Base-by-base conservation (phyloP, 53 echinoderm and acorn worm species). In the Patiria pectinifera region DNA sequence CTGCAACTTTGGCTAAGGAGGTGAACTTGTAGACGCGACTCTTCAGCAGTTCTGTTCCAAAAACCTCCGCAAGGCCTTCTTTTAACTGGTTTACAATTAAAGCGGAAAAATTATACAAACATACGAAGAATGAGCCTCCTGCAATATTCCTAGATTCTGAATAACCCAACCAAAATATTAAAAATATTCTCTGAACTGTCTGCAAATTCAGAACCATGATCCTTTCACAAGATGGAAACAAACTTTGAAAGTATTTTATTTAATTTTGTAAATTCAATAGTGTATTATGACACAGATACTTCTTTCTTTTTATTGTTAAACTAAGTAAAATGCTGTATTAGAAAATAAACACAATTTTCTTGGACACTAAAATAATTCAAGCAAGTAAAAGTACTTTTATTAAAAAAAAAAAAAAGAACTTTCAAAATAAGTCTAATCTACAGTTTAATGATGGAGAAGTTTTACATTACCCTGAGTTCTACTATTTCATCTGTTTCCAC, bases 21-120 rank as follows among this genome's bases (percentile, higher is more conserved):
- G 95, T 87, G 82, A 98, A 98, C 63, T 94, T 95, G 87, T 98
- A 98, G 48, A 72, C 82, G 8, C 86, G 93, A 70, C 95, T 96
- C 81, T 85, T 91, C n/a, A 95, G 59, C 16, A 98, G 94, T 84
- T 98, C 98, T 4, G 96, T 96, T 5, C 98, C 98, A 96, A 98
- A 98, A 47, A 98, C 93, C 85, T 98, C 98, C 0, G 98, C 98
- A 13, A 96, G 62, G 2, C 98, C 98, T 58, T 98, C 98, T 60
- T 95, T 97, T 77, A 98, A 72, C 98, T 98, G 91, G 62, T 93
- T 35, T 10, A 13, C 24, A 78, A 86, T 26, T 45, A 44, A 86
- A 19, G 4, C 4, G 16, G 19, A 21, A 18, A 19, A 15, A 70
- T 5, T 13, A 14, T 70, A 70, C 16, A 70, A 70, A 16, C 19